Evolutionary conservation across 2,797 vertebrate species (phyloP).

Genomic region (Hydrocynus forskahlii): DNA sequence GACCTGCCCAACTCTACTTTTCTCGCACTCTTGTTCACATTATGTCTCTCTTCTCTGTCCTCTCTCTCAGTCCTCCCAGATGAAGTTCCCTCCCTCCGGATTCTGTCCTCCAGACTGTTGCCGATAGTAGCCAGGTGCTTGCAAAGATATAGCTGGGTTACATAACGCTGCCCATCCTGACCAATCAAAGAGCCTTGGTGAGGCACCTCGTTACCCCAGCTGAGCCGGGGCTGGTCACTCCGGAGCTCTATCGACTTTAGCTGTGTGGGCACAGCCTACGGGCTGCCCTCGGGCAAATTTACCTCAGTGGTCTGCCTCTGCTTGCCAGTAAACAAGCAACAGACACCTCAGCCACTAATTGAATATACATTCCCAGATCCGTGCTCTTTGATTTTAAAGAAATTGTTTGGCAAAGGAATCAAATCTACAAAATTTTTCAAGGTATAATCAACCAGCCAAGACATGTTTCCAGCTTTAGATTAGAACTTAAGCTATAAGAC

Average conservation of each 20-base stretch:
- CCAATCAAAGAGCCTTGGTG: constrained; percentile 26
- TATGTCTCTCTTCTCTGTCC: constrained; percentile 6
- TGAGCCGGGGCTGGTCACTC: neutral
- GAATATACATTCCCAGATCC: neutral
- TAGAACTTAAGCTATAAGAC: too few species aligned
- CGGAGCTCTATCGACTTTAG: neutral
- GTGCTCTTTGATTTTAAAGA: neutral
- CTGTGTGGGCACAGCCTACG: constrained; percentile 32
- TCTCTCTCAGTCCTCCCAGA: constrained; percentile 12
- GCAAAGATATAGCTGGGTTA: neutral
- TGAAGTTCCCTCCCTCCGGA: constrained; percentile 24
- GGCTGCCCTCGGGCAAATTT: constrained; percentile 40
- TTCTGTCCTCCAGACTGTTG: constrained; percentile 26
- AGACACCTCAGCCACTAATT: neutral
- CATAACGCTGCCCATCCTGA: constrained; percentile 29
- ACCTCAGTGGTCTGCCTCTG: constrained; percentile 24
- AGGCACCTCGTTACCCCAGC: neutral
- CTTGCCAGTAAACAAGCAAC: constrained; percentile 17
- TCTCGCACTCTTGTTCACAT: neutral
- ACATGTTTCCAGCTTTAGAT: too few species aligned
- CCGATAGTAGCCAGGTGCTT: constrained; percentile 38
- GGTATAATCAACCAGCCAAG: too few species aligned
- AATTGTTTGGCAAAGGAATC: too few species aligned
- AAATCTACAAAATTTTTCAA: too few species aligned
- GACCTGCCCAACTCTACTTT: constrained; percentile 4